phyloP scores from a whole-genome alignment of 2,888 invertebrate species.

The Phortica okadai region DNA sequence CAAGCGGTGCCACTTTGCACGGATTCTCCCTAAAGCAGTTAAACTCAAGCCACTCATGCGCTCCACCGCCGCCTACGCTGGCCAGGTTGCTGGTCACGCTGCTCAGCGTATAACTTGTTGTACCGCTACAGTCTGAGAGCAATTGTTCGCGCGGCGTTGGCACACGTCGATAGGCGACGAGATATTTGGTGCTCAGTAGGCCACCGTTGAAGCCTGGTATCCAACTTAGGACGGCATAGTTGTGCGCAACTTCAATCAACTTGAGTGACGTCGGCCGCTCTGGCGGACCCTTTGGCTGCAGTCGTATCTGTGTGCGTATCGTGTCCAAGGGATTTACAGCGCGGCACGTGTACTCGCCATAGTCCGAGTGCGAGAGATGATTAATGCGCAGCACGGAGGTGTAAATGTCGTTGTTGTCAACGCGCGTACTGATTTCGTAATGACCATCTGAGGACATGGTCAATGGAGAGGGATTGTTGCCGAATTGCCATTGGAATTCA shows the following conservation, averaged over 20 bases:
- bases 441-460: slow-evolving; percentile 89
- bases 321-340: slow-evolving; percentile 90
- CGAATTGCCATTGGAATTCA: slow-evolving; percentile 93
- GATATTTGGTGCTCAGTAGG: slow-evolving; percentile 88
- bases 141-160: slow-evolving; percentile 79
- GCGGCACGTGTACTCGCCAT: slow-evolving; percentile 93
- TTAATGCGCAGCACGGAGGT: slow-evolving; percentile 86
- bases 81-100: slow-evolving; percentile 40
- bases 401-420: slow-evolving; percentile 90
- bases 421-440: slow-evolving; percentile 88
- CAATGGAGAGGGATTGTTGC: slow-evolving; percentile 84
- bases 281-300: slow-evolving; percentile 92
- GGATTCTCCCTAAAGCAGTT: slow-evolving; percentile 92
- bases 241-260: slow-evolving; percentile 85
- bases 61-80: slow-evolving; percentile 28
- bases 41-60: slow-evolving; percentile 86
- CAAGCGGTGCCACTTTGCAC: slow-evolving; percentile 90
- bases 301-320: slow-evolving; percentile 84
- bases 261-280: slow-evolving; percentile 86
- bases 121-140: slow-evolving; percentile 80
- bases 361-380: slow-evolving; percentile 87
- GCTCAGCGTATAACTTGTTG: slow-evolving; percentile 41
- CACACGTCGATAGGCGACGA: slow-evolving; percentile 87
- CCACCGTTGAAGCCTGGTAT: slow-evolving; percentile 95
- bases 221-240: slow-evolving; percentile 89